Conservation (phyloP, 2,888 invertebrate species). For the Stramonita haemastoma region DNA sequence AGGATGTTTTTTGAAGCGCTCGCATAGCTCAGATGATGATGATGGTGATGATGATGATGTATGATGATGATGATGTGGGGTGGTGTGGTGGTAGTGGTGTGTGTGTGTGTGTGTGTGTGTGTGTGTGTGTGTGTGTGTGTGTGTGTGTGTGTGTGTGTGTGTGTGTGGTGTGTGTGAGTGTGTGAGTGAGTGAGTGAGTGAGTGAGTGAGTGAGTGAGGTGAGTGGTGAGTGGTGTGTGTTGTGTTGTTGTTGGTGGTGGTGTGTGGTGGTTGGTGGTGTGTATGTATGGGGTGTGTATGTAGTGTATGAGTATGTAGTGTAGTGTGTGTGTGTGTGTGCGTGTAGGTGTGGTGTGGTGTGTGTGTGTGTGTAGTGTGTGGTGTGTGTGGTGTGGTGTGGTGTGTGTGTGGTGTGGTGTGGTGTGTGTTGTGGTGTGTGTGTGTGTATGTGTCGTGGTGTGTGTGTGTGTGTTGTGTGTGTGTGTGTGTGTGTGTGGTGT, state of each 20-base stretch:
- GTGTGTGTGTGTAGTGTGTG: slow-evolving; percentile 28
- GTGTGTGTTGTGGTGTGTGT: background rate
- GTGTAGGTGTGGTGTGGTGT: slow-evolving; percentile 22
- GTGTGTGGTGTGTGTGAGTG: background rate
- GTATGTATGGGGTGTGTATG: slow-evolving; percentile 14
- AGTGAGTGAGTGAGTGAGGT: slow-evolving; percentile 24
- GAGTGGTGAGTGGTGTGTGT: background rate
- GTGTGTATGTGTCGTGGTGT: background rate
- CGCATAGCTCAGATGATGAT: too few species aligned
- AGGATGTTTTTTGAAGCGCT: too few species aligned
- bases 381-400: slow-evolving; percentile 8
- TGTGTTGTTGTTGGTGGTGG: background rate
- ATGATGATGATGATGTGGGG: too few species aligned
- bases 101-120: too few species aligned
- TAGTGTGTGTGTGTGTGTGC: slow-evolving; percentile 32
- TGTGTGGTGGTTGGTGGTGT: background rate
- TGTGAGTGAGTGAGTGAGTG: slow-evolving; percentile 14
- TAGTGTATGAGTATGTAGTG: background rate
- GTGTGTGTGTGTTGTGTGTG: background rate
- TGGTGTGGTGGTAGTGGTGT: too few species aligned
- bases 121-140: slow-evolving; percentile 1
- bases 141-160: background rate
- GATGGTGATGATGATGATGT: too few species aligned
- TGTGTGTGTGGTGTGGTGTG: background rate
- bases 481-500: too few species aligned